A percentile compares a stretch with the other conserved stretches of the same genome.
Conservation (phyloP, 1,140 invertebrate species). For the Sitophilus oryzae region DNA sequence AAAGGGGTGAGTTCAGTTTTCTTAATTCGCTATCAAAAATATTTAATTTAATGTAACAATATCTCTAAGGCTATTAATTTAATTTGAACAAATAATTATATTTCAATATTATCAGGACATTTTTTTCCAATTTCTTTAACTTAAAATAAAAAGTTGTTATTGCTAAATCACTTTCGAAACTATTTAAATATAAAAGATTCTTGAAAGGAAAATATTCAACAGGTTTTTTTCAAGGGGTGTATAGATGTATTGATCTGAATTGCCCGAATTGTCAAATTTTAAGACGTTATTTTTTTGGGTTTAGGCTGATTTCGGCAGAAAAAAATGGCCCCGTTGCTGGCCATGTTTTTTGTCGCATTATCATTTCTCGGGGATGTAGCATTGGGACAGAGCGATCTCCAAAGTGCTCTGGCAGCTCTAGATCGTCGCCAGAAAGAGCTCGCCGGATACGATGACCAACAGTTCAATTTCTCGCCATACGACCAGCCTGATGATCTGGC, state of each 20-base stretch:
- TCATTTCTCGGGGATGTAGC: slow-evolving; percentile 1
- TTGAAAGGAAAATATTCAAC: slow-evolving; percentile 3
- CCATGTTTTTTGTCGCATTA: slow-evolving; percentile 1
- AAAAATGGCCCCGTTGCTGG: slow-evolving; percentile 4
- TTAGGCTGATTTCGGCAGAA: neutral
- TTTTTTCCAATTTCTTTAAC: no score
- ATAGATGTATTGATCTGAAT: neutral
- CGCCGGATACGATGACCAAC: slow-evolving; percentile 29
- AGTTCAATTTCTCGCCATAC: slow-evolving; percentile 27
- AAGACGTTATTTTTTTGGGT: neutral
- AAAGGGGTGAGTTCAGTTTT: slow-evolving; percentile 16
- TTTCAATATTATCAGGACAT: no score
- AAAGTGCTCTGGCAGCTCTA: slow-evolving; percentile 44
- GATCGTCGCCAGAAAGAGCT: slow-evolving; percentile 45
- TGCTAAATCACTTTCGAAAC: no score
- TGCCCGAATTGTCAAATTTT: neutral
- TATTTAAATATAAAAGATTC: no score
- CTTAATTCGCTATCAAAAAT: neutral
- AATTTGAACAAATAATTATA: no score
- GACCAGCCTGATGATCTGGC: slow-evolving; percentile 28
- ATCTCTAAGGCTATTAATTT: no score
- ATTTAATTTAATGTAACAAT: neutral
- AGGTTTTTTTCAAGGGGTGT: neutral
- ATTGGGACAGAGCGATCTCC: slow-evolving; percentile 41
- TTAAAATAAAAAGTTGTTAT: no score